Conservation (phyloP, 2,888 invertebrate species). For the Cataglyphis albicans region DNA sequence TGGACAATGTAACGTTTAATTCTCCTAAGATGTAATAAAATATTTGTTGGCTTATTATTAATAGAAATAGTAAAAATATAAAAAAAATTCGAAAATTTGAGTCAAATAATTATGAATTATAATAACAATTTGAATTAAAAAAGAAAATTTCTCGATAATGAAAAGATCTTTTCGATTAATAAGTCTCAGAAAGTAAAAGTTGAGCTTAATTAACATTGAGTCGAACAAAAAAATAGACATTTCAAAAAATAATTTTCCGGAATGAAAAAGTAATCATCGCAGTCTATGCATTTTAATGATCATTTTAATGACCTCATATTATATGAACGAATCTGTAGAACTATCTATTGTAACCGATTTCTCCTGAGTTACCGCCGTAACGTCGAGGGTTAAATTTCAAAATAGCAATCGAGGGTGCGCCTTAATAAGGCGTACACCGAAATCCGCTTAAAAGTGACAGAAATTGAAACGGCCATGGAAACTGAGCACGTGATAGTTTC, state of each 20-base stretch:
- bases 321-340: background rate
- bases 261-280: background rate
- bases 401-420: constrained; percentile 22
- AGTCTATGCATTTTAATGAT: background rate
- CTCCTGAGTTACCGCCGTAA: constrained; percentile 26
- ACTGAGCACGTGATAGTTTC: constrained; percentile 47
- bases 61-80: background rate
- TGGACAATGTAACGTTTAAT: constrained; percentile 57
- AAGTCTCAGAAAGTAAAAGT: background rate
- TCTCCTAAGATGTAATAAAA: constrained; percentile 42
- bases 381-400: constrained; percentile 19
- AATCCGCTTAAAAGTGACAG: constrained; percentile 61
- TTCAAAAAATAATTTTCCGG: background rate
- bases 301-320: constrained; percentile 3
- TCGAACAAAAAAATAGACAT: background rate
- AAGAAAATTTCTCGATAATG: background rate
- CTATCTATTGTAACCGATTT: constrained; percentile 22
- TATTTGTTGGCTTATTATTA: background rate
- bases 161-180: background rate
- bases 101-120: background rate
- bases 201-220: background rate
- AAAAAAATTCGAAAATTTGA: background rate
- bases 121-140: background rate
- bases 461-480: constrained; percentile 52
- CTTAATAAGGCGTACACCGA: constrained; percentile 52